Base-by-base conservation (phyloP, 2,797 vertebrate species). In the Alcedo atthis region DNA sequence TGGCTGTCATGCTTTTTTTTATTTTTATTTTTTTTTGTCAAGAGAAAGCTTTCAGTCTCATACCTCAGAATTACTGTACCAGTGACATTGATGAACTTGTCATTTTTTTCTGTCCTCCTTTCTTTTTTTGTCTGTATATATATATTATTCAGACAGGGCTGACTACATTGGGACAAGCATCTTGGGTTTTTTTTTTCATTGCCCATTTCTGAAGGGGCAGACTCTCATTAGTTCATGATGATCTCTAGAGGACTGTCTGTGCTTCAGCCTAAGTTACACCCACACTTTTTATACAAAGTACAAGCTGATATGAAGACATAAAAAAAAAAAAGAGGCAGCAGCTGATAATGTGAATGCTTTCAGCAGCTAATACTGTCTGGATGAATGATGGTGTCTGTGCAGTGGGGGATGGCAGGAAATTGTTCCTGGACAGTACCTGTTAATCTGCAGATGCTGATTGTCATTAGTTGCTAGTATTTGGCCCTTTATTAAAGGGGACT, bases 191-290 rank as follows among this genome's bases (percentile, higher is more conserved):
- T 25, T 76, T 81, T 68, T 68, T 24, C 32, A 6, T 40, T 57
- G 24, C 0, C 0, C 4, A 0, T 76, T 84, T 67, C 26, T 80
- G 61, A 87, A 59, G 22, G 20, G 22, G 17, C 10, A 19, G 9
- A 69, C 77, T 80, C 25, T 77, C 8, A 18, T 5, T 22, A 35
- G 30, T 54, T 85, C 21, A 7, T 15, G 79, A 11, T 1, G 3
- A 15, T 61, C 24, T 19, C 1, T 35, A 7, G 3, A 0, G 1
- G 15, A n/a, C 30, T 35, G 17, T 40, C 37, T 40, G 9, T 87
- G 14, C 79, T 85, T 75, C 43, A 69, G 51, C 19, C 26, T 14
- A 43, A 78, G 69, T 59, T 49, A n/a, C 26, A 81, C 19, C 4
- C 1, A 1, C 61, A 18, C 9, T 49, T 91, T 69, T 59, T 66